A percentile compares a stretch with the other conserved stretches of the same genome.
These are phyloP conservation scores for Phoenoteleia sp. DNA, from an alignment of 2,888 invertebrate species.

Conservation along the genomic window DNA sequence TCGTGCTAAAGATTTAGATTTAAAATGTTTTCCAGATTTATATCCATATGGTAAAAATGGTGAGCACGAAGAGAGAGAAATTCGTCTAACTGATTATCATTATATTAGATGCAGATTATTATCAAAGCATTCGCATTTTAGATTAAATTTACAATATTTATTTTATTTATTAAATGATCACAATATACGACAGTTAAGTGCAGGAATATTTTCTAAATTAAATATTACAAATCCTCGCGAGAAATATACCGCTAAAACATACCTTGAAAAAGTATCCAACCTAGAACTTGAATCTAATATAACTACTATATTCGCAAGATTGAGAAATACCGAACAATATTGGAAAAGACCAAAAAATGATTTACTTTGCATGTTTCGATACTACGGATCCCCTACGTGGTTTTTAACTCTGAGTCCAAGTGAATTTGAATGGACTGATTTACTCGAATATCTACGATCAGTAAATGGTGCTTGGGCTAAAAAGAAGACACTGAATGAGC, in stretches of 20 bases:
- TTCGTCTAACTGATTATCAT: conserved; percentile 64
- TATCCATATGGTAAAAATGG: conserved; percentile 64
- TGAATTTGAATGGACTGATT: conserved; percentile 73
- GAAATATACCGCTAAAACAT: background rate
- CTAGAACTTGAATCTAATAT: background rate
- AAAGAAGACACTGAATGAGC: conserved; percentile 71
- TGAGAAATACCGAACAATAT: background rate
- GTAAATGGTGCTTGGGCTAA: conserved; percentile 74
- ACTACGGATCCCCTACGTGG: conserved; percentile 77
- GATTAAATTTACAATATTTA: conserved; percentile 75
- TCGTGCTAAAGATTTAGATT: conserved; percentile 61
- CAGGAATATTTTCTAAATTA: conserved; percentile 46
- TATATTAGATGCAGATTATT: conserved; percentile 73
- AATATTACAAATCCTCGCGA: background rate
- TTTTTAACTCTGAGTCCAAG: conserved; percentile 74
- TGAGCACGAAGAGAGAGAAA: conserved; percentile 64
- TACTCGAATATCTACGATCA: conserved; percentile 75
- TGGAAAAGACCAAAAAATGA: background rate
- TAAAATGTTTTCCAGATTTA: conserved; percentile 72
- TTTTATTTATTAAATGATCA: conserved; percentile 76
- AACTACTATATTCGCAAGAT: background rate
- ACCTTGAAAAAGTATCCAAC: background rate
- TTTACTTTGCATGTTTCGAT: conserved; percentile 65
- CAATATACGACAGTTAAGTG: conserved; percentile 74
- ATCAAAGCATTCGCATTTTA: conserved; percentile 74